Conservation (phyloP, 2,888 invertebrate genomes). For the Andrena praecox region DNA sequence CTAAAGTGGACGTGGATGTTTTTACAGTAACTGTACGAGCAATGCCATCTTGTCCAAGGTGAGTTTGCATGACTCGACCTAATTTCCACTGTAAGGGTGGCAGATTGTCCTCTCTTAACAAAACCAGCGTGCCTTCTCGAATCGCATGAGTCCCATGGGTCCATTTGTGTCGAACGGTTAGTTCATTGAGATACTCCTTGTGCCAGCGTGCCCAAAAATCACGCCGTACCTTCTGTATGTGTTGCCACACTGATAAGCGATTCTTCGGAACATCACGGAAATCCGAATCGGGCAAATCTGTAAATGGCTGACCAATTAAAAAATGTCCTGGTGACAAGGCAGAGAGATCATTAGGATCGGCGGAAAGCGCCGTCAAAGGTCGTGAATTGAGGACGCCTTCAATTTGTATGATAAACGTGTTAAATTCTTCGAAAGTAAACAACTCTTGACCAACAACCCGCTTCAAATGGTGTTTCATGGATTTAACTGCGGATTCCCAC, state of each 20-base stretch:
- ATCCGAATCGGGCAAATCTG: not conserved
- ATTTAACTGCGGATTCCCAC: not conserved
- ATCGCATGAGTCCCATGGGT: not conserved
- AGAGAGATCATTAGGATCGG: constrained; percentile 19
- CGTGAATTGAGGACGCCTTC: constrained; percentile 13
- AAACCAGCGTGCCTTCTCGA: not conserved
- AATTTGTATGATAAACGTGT: not conserved
- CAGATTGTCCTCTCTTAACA: not conserved
- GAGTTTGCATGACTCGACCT: not conserved
- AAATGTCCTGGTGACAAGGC: constrained; percentile 32
- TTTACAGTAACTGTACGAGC: not conserved
- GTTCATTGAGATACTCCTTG: not conserved
- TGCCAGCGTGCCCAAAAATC: constrained; percentile 16
- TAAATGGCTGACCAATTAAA: constrained; percentile 13
- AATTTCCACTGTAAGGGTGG: not conserved
- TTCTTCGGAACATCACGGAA: not conserved
- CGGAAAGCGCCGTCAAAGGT: constrained; percentile 17
- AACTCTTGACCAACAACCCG: not conserved
- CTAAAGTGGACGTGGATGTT: not conserved
- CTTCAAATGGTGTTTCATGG: not conserved
- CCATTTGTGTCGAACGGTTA: not conserved
- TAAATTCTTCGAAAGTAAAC: not conserved
- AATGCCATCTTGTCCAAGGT: not conserved
- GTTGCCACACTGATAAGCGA: not conserved
- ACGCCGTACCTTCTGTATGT: not conserved